These are phyloP conservation scores for Isurus oxyrinchus DNA, from an alignment of 2,113 vertebrate species.

Conservation along the genomic window DNA sequence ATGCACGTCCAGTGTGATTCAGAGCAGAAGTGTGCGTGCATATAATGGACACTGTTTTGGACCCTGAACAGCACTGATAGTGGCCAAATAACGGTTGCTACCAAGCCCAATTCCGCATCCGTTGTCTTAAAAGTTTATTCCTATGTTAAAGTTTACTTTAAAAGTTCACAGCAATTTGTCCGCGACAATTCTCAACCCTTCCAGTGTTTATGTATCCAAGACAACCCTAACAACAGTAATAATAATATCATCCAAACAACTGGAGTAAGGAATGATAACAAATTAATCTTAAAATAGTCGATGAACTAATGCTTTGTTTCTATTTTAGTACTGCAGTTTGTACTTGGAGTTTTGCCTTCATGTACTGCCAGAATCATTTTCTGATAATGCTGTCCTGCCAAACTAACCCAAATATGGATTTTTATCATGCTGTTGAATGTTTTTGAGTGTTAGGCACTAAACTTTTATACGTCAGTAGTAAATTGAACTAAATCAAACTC, in stretches of 20 bases:
- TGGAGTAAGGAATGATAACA: not conserved
- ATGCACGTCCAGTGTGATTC: not conserved
- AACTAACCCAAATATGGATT: not conserved
- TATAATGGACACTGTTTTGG: not conserved
- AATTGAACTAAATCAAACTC: not conserved
- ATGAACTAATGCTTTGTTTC: not conserved
- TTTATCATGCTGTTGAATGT: not conserved
- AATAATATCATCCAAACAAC: not conserved
- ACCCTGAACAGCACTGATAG: too few species aligned
- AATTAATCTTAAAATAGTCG: conserved; percentile 21
- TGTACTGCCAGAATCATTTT: not conserved
- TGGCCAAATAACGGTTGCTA: not conserved
- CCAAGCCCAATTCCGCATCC: not conserved
- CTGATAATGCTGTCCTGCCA: not conserved
- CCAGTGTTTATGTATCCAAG: not conserved
- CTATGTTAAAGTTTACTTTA: not conserved
- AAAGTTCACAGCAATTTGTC: not conserved
- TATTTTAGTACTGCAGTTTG: not conserved
- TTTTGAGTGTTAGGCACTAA: not conserved
- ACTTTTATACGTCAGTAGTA: not conserved
- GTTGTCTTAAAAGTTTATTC: not conserved
- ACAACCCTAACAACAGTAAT: not conserved
- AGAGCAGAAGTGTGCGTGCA: not conserved
- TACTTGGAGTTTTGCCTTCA: not conserved
- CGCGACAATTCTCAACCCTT: not conserved